Base-by-base conservation (phyloP, 1,140 invertebrate genomes). In the Bradysia coprophila region DNA sequence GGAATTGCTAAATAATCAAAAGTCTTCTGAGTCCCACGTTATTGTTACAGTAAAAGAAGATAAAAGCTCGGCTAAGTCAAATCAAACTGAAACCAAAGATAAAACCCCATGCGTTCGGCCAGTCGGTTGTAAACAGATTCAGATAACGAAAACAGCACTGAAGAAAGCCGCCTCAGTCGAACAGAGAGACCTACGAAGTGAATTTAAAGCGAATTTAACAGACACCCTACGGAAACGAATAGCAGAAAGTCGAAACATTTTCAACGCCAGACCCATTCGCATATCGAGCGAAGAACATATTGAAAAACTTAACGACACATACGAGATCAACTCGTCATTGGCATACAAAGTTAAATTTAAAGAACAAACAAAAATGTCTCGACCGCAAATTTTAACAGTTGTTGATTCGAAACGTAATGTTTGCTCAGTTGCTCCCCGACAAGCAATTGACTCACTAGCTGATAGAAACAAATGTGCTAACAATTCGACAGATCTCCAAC, bases 311-410 rank as follows among this genome's bases (percentile, higher is more conserved):
- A 13, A 28, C 24, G 24, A 28, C 24, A 28, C 24, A 6, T 28
- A 28, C 13, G 24, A 28, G 13, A 28, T 28, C 13, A 6, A 36
- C 18, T 5, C 9, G 18, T 11, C 33, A 15, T 16, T 36, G 5
- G 18, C 33, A n/a, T 36, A 36, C 15, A 44, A 45, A 40, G 43
- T 46, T 40, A 41, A 55, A 53, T 45, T 34, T 42, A 36, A 50
- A 48, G 31, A 51, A 33, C 33, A 20, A 33, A 41, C 38, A 45
- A 68, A 56, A 45, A 72, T 72, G 70, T 68, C 69, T 20, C 57
- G 70, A 41, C 70, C 71, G 33, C 71, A 73, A 52, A 62, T 73
- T 39, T 49, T 73, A 45, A 66, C 68, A 54, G 66, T 73, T 18
- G 61, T 68, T 23, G 69, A 64, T 43, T 46, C 49, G 21, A 48